phyloP scores from a whole-genome alignment of 2,888 invertebrate species.

The Limnephilus auricula region DNA sequence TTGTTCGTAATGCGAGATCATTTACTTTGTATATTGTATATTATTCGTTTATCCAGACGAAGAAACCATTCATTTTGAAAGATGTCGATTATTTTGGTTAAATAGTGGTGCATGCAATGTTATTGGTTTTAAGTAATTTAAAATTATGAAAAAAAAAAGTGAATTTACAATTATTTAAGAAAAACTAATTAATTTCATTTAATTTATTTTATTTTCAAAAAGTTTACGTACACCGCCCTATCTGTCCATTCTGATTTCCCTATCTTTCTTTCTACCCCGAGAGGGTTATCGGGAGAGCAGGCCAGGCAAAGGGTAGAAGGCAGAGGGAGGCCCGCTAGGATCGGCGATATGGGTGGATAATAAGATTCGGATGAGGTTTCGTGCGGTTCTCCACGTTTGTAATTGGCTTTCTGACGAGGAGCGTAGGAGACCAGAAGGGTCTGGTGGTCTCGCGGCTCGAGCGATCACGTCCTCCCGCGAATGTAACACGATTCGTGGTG shows the following conservation, averaged over 20 bases:
- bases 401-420: slow-evolving; percentile 47
- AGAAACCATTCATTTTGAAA: too few species aligned
- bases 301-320: neutral
- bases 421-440: neutral
- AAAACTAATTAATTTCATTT: too few species aligned
- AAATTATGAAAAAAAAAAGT: too few species aligned
- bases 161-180: too few species aligned
- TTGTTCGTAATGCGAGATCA: too few species aligned
- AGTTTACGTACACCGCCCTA: too few species aligned
- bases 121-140: too few species aligned
- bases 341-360: slow-evolving; percentile 22
- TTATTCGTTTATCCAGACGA: too few species aligned
- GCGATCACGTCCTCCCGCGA: neutral
- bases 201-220: too few species aligned
- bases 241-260: neutral
- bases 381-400: slow-evolving; percentile 44
- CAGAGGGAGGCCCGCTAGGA: neutral
- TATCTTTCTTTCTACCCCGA: neutral
- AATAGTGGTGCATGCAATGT: too few species aligned
- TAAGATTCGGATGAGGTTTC: slow-evolving; percentile 45
- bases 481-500: neutral
- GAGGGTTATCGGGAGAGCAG: neutral
- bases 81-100: too few species aligned
- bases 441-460: slow-evolving; percentile 1
- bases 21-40: too few species aligned